A percentile compares a stretch with the other conserved stretches of the same genome.
phyloP scores from a whole-genome alignment of 2,888 invertebrate species.

The Nomada fabriciana region DNA sequence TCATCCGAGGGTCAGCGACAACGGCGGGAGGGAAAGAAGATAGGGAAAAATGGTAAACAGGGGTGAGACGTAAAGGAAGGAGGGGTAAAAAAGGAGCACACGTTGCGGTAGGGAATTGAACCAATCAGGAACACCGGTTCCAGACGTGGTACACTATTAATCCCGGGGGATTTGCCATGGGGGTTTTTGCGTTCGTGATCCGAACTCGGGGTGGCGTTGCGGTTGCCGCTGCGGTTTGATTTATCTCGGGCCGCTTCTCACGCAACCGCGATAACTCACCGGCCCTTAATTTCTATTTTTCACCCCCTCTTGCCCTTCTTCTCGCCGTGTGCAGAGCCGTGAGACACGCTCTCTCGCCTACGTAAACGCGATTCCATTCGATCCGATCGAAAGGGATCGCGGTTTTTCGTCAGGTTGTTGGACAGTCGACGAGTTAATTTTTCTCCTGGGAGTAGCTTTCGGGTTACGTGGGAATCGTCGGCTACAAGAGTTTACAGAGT shows the following conservation, averaged over 20 bases:
- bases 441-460: slow-evolving; percentile 3
- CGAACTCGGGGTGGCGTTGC: slow-evolving; percentile 78
- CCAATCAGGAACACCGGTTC: slow-evolving; percentile 70
- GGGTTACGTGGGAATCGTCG: background rate
- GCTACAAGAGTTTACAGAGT: background rate
- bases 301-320: slow-evolving; percentile 69
- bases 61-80: slow-evolving; percentile 12
- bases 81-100: slow-evolving; percentile 49
- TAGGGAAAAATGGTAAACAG: background rate
- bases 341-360: slow-evolving; percentile 44
- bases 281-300: slow-evolving; percentile 83
- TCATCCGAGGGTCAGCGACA: background rate
- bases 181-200: slow-evolving; percentile 80
- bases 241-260: slow-evolving; percentile 83
- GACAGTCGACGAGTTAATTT: slow-evolving; percentile 34
- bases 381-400: slow-evolving; percentile 8
- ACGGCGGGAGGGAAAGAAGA: background rate
- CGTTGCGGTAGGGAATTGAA: slow-evolving; percentile 68
- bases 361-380: slow-evolving; percentile 30
- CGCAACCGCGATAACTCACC: slow-evolving; percentile 83
- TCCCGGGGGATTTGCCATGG: slow-evolving; percentile 80
- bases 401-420: slow-evolving; percentile 27
- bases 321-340: slow-evolving; percentile 29
- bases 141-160: slow-evolving; percentile 78
- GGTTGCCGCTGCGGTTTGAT: slow-evolving; percentile 82